These are phyloP conservation scores for Nasua narica DNA, from an alignment of 2,797 vertebrate genomes.

Conservation along the genomic window DNA sequence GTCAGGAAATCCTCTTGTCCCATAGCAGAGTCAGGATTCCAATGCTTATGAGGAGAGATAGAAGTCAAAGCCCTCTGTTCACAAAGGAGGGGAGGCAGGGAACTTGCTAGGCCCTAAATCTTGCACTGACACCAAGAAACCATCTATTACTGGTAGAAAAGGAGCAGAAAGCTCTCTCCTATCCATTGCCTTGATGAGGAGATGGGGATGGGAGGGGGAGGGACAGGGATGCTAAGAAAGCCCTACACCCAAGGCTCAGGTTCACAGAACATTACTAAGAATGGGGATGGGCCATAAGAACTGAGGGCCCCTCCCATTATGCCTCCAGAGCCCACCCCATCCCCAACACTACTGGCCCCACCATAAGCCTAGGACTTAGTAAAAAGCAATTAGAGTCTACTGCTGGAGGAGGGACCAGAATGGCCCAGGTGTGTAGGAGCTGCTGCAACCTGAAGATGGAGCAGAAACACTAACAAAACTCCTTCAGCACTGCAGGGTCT, in stretches of 20 bases:
- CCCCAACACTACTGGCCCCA: not conserved
- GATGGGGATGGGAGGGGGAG: not conserved
- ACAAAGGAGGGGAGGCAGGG: rapidly evolving
- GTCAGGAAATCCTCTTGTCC: not conserved
- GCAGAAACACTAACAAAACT: not conserved
- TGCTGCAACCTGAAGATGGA: not conserved
- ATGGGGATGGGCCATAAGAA: not conserved
- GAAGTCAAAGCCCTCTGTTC: not conserved
- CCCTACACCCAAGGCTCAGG: not conserved
- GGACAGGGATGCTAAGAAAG: not conserved
- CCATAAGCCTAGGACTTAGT: not conserved
- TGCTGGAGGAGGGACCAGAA: not conserved
- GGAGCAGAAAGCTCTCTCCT: not conserved
- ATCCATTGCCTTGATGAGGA: not conserved
- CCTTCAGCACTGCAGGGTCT: not conserved
- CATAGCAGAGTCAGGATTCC: not conserved
- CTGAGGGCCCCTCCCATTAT: not conserved
- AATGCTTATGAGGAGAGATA: not conserved
- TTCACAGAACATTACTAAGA: not conserved
- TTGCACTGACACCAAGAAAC: not conserved
- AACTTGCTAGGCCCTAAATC: not conserved
- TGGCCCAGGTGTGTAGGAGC: not conserved
- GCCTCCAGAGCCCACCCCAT: not conserved
- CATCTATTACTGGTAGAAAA: not conserved
- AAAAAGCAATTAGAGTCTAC: not conserved